phyloP scores from a whole-genome alignment of 1,140 invertebrate genomes.

The Sarcophaga bullata region DNA sequence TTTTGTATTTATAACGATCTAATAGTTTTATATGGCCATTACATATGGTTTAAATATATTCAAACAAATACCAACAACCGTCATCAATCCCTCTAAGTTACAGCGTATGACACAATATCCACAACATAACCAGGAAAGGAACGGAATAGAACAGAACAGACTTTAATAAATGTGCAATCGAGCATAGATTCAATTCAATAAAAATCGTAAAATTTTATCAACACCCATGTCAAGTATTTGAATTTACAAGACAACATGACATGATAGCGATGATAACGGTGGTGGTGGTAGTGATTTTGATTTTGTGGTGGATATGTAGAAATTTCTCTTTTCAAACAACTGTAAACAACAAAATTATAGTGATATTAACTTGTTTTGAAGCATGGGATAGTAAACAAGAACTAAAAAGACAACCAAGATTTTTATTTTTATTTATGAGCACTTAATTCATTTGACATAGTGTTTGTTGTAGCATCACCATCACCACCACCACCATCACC shows the following conservation, averaged over 20 bases:
- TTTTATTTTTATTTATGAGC: conserved; percentile 65
- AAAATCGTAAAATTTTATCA: conserved; percentile 59
- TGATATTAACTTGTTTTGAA: conserved; percentile 42
- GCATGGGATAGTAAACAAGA: conserved; percentile 1
- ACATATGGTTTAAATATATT: conserved; percentile 23
- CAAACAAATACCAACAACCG: neutral
- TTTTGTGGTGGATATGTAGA: neutral
- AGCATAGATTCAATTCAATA: conserved; percentile 61
- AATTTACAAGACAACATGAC: conserved; percentile 53
- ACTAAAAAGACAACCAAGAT: conserved; percentile 25
- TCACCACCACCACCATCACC: conserved; percentile 55
- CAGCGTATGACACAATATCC: neutral
- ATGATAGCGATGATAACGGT: conserved; percentile 46
- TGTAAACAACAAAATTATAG: conserved; percentile 34
- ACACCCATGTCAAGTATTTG: conserved; percentile 65
- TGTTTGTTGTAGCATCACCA: conserved; percentile 30
- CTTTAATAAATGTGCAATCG: conserved; percentile 64
- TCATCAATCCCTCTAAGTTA: neutral
- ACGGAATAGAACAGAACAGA: neutral
- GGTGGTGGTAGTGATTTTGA: conserved; percentile 15
- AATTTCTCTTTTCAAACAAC: neutral
- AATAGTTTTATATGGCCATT: conserved; percentile 28
- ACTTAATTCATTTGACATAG: conserved; percentile 56
- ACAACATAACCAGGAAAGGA: too few relatives aligned
- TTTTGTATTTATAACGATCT: neutral